Base-by-base conservation (phyloP, 2,888 invertebrate species). In the Drosophila falleni region DNA sequence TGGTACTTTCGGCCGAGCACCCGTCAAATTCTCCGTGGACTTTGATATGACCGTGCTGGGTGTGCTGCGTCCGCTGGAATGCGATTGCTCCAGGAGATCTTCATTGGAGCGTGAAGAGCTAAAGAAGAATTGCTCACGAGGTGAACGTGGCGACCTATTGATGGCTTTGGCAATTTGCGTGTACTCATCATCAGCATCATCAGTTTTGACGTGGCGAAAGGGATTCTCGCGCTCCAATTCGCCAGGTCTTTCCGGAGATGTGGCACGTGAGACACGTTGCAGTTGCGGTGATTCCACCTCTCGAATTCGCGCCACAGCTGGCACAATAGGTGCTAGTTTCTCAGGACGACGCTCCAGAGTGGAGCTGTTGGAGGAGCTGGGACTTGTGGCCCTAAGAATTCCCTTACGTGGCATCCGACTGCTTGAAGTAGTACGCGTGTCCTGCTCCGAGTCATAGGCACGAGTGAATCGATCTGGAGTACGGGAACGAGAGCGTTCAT, bases 141-240 rank as follows among this genome's bases (percentile, higher is more conserved):
- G 78, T 3, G 75, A 76, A 5, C 79, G 71, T 1, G 91, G 92
- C 2, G 90, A 89, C 62, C 84, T 86, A 8, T 85, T 91, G 35
- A 92, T 89, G 0, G 90, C 82, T 67, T 89, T 92, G 16, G 92
- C 92, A 56, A 92, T 80, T 66, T 90, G 85, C 9, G 92, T 93
- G 59, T 93, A 93, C 50, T 91, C 90, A 61, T 92, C 92, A 62
- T 92, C 92, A 9, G 44, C 49, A 5, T 44, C 47, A 1, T 71
- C 61, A 26, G 68, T 8, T 1, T 61, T 37, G 5, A 49, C 47
- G 10, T 70, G 88, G 0, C 92, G 91, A 78, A 93, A 93, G 26
- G 93, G 93, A 87, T 93, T 93, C 46, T 93, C 93, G 2, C 91
- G 89, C 62, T 93, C 93, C 60, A 92, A 90, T 84, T 93, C 92